These are phyloP conservation scores for Erinaceus europaeus DNA, from an alignment of 2,113 vertebrate species.

Conservation along the genomic window DNA sequence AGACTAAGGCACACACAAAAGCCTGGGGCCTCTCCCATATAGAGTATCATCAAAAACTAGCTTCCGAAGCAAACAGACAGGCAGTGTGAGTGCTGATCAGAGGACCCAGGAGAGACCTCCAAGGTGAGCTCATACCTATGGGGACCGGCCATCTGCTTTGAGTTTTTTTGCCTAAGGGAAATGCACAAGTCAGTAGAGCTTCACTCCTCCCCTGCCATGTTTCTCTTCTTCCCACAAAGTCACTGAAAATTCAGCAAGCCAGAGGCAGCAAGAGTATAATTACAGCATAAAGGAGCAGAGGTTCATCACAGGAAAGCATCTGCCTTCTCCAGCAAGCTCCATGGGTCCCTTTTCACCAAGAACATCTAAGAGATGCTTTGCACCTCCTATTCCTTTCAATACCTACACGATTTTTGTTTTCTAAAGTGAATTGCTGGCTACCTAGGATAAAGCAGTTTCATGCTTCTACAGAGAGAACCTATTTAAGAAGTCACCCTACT, in stretches of 20 bases:
- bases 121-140: not conserved
- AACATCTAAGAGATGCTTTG: slow-evolving; percentile 3
- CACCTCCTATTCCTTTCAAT: slow-evolving; percentile 18
- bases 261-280: slow-evolving; percentile 6
- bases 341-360: slow-evolving; percentile 21
- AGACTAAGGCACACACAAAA: not conserved
- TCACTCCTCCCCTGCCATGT: slow-evolving; percentile 6
- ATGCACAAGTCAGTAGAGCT: slow-evolving; percentile 32
- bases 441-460: slow-evolving; percentile 34
- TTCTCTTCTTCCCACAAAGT: slow-evolving; percentile 23
- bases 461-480: not conserved
- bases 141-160: not conserved
- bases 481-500: slow-evolving; percentile 15
- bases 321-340: not conserved
- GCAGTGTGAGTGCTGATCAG: not conserved
- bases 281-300: not conserved
- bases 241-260: slow-evolving; percentile 40
- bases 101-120: not conserved
- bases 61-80: not conserved
- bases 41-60: not conserved
- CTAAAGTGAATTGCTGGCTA: slow-evolving; percentile 51
- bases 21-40: not conserved
- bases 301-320: not conserved
- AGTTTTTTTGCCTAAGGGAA: not conserved
- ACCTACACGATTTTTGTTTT: slow-evolving; percentile 35